Percentiles rank a stretch among this genome's conserved stretches.
Evolutionary conservation across 2,113 vertebrate species (phyloP).

Genomic region (Anarhynchus alexandrinus): DNA sequence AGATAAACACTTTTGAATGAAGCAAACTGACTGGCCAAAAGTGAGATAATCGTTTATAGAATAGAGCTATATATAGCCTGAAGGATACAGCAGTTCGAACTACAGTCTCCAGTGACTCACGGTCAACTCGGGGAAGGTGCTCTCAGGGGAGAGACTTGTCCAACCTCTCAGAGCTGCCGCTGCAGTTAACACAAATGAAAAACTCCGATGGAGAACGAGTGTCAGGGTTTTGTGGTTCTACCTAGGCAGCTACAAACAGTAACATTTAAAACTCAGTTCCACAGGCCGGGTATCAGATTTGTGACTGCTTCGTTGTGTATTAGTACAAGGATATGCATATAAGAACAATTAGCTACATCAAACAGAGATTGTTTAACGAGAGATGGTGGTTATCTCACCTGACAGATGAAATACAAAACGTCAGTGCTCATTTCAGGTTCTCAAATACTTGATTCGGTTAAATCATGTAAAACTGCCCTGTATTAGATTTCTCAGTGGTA

Average conservation of each 20-base stretch:
- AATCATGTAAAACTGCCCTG: not conserved
- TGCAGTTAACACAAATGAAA: not conserved
- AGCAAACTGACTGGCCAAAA: not conserved
- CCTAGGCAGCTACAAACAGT: not conserved
- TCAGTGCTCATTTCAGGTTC: not conserved
- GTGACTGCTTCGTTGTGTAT: rapidly evolving
- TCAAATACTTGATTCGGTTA: not conserved
- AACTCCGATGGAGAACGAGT: rapidly evolving
- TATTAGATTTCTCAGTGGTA: not conserved
- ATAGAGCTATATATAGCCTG: conserved; percentile 11
- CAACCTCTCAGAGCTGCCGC: rapidly evolving
- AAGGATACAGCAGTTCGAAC: not conserved
- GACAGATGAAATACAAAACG: not conserved
- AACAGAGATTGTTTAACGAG: not conserved
- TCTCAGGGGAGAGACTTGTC: not conserved
- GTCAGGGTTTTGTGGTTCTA: not conserved
- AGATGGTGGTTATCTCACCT: not conserved
- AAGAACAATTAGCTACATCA: not conserved
- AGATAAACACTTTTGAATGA: conserved; percentile 6
- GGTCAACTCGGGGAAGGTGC: not conserved
- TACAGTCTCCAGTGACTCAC: not conserved
- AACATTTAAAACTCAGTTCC: not conserved
- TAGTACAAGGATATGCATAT: no score
- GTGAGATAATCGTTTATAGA: conserved; percentile 4
- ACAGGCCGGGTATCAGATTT: not conserved